Percentiles rank a stretch among this genome's conserved stretches.
Conservation (phyloP, 2,888 invertebrate genomes). For the Cheilosia urbana region DNA sequence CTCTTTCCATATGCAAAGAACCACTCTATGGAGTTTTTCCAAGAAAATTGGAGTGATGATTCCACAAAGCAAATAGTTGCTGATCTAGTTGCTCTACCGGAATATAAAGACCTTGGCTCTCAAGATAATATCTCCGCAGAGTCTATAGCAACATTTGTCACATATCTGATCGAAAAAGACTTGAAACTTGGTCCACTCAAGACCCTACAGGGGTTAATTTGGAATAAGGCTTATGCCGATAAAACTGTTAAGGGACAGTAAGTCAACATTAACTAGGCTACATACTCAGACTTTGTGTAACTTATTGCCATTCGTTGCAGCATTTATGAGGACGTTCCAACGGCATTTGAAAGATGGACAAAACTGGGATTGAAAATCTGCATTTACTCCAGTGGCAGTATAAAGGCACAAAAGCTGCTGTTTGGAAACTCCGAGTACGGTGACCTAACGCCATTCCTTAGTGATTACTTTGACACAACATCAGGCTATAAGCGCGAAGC, state of each 20-base stretch:
- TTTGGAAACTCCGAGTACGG: conserved; percentile 91
- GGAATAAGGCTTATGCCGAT: conserved; percentile 92
- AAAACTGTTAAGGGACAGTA: conserved; percentile 94
- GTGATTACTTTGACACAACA: conserved; percentile 94
- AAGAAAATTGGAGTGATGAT: conserved; percentile 88
- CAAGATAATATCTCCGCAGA: conserved; percentile 83
- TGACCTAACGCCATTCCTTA: conserved; percentile 89
- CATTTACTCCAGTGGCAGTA: conserved; percentile 96
- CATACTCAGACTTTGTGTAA: background rate
- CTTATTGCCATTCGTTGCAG: conserved; percentile 84
- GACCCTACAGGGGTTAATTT: conserved; percentile 95
- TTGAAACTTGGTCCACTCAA: conserved; percentile 92
- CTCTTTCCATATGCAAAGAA: conserved; percentile 91
- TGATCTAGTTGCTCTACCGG: conserved; percentile 86
- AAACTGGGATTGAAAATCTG: conserved; percentile 89
- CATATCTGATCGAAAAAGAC: conserved; percentile 92
- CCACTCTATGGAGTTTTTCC: conserved; percentile 89
- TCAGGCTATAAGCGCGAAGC: conserved; percentile 92
- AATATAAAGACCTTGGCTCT: conserved; percentile 82
- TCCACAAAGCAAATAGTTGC: conserved; percentile 88
- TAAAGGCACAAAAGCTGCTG: conserved; percentile 94
- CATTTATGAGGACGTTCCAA: conserved; percentile 93
- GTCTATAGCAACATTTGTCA: conserved; percentile 88
- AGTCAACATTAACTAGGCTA: conserved; percentile 84
- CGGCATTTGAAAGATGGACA: conserved; percentile 90